phyloP scores from a whole-genome alignment of 2,113 vertebrate genomes.

The Muntiacus muntjak region DNA sequence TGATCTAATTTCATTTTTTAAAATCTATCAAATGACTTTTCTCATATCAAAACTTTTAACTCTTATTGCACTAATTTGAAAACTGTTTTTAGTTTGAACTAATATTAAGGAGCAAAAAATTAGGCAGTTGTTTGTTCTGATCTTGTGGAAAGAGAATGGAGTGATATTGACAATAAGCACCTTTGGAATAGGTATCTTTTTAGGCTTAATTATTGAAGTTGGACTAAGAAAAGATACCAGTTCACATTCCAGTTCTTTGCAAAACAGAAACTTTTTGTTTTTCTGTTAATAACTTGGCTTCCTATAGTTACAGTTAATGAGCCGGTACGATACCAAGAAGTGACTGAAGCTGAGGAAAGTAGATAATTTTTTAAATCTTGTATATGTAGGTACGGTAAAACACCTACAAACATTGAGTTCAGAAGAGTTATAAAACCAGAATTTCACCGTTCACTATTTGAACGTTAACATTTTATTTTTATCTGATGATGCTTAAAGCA shows the following conservation, averaged over 20 bases:
- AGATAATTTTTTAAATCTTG: background rate
- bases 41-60: background rate
- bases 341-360: background rate
- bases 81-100: background rate
- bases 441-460: conserved; percentile 15
- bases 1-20: background rate
- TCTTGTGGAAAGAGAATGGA: background rate
- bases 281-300: background rate
- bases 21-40: background rate
- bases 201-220: background rate
- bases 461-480: conserved; percentile 32
- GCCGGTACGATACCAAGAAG: background rate
- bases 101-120: conserved; percentile 5
- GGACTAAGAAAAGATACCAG: background rate
- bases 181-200: background rate
- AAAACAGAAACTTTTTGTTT: background rate
- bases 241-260: background rate
- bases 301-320: background rate
- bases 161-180: background rate
- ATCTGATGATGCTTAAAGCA: background rate
- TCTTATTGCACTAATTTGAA: background rate
- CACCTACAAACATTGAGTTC: background rate
- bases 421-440: conserved; percentile 12
- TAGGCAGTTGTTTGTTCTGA: background rate
- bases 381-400: background rate